Base-by-base conservation (phyloP, 2,797 vertebrate species). In the Pangasius mekongensis region DNA sequence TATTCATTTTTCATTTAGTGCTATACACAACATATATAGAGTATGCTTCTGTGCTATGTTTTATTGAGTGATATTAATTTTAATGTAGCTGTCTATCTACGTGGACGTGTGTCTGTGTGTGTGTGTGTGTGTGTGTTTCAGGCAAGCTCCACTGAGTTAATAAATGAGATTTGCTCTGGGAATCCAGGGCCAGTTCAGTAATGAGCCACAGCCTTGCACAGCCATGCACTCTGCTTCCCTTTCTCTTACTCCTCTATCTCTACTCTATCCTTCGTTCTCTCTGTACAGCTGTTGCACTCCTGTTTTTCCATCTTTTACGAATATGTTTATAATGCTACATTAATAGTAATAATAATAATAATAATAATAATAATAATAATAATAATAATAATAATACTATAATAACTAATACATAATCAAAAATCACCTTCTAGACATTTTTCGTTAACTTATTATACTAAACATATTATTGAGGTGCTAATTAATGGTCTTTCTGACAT, bases 161-260 rank as follows among this genome's bases (percentile, higher is more conserved):
- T 93, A 93, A 92, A 92, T 91, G 88, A 91, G 88, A 92, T 92
- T 93, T 93, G 90, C 87, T 90, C 73, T 82, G 91, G 89, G 90
- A 90, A 90, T 91, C 85, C 90, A 90, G 88, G 89, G 89, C 87
- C 91, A 74, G 87, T 80, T 54, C 64, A 83, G 82, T 92, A 92
- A 93, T 92, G 91, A 92, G 91, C 86, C 56, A 69, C 74, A 87
- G 89, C 84, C 86, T 90, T 92, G 89, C 89, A 66, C 10, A 82
- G 86, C 89, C 90, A 91, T 89, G 89, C 54, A 52, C 89, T 88
- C 85, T 71, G 52, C 54, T 69, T 43, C 54, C 84, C 58, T 81
- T 47, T 54, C 67, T 54, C 6, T 74, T 67, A 82, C 47, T 62
- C 67, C 52, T 77, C 22, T 56, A 83, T 62, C 71, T 85, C 36